Evolutionary conservation across 2,113 vertebrate species (phyloP), one percentile per base, ranked within the genome.

Genomic region (Phalacrocorax carbo): DNA sequence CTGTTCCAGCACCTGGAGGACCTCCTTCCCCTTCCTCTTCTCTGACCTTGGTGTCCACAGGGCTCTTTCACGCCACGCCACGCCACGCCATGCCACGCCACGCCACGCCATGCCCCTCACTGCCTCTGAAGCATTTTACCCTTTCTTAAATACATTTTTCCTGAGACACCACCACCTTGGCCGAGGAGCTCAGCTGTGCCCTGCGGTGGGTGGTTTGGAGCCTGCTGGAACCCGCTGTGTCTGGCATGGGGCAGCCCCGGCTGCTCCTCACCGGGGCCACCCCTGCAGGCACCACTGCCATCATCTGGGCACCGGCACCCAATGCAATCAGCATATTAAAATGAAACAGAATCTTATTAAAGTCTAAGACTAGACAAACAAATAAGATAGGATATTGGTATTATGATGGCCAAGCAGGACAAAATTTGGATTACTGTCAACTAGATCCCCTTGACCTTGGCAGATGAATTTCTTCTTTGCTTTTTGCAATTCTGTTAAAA

Each of bases 161-260:
- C 15, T 16, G 14, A 57, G 2, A 2, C 23, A 15, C 11, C 18
- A 22, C 18, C 21, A 29, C 5, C 18, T 23, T 30, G 26, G 8
- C 7, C 34, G 13, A 10, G 13, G 13, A 10, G 8, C 10, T 48
- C 25, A 68, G 13, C 25, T 3, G 2, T 46, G 14, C 5, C 21
- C 21, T 61, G 55, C 2, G 7, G 16, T 30, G 42, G 5, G 4
- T 27, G 8, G 3, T 10, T 6, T 55, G 27, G n/a, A 75, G 40
- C 4, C 0, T 0, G 22, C 30, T 87, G n/a, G 32, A 85, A 55
- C 4, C 2, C 1, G 4, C n/a, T 15, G 25, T 32, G 7, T 30
- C 65, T 11, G 2, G 34, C 19, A 54, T 0, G 4, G 44, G 55
- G 34, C 40, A 84, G 25, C 13, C 52, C 13, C 4, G 5, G 14